Conservation (phyloP, 2,113 vertebrate species). For the Chionomys nivalis region DNA sequence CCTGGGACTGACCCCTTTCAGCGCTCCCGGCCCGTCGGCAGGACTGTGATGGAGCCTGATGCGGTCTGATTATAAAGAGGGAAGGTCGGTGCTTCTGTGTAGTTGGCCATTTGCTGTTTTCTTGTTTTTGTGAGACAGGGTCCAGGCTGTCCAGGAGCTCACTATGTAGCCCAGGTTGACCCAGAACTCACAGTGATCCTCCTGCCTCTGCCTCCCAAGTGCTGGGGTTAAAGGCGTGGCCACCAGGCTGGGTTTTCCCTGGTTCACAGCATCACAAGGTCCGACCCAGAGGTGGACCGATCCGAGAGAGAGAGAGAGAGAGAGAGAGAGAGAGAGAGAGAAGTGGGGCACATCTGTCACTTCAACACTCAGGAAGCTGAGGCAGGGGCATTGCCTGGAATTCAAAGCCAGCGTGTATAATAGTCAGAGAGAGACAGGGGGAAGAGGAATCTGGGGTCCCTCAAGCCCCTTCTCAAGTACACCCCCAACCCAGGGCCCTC, state of each 20-base stretch:
- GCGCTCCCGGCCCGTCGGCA: too few relatives aligned
- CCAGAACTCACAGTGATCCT: neutral
- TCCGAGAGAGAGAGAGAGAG: neutral
- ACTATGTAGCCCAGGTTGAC: neutral
- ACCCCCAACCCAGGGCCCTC: neutral
- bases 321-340: too few relatives aligned
- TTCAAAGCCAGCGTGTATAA: neutral
- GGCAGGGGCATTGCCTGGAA: neutral
- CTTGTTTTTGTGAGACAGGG: neutral
- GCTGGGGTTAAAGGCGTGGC: neutral
- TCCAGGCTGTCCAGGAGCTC: neutral
- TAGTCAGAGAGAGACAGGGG: neutral
- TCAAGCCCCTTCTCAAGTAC: too few relatives aligned
- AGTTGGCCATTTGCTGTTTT: neutral
- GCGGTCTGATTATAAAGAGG: neutral
- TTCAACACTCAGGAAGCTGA: neutral
- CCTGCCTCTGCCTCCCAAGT: neutral
- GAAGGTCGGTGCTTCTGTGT: neutral
- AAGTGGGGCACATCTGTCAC: neutral
- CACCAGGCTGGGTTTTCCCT: neutral
- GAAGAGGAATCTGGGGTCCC: neutral
- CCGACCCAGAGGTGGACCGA: neutral
- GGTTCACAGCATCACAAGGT: neutral
- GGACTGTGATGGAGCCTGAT: neutral
- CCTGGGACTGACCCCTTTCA: too few relatives aligned